Conservation (phyloP, 2,888 invertebrate species). For the Heliconius cydno region DNA sequence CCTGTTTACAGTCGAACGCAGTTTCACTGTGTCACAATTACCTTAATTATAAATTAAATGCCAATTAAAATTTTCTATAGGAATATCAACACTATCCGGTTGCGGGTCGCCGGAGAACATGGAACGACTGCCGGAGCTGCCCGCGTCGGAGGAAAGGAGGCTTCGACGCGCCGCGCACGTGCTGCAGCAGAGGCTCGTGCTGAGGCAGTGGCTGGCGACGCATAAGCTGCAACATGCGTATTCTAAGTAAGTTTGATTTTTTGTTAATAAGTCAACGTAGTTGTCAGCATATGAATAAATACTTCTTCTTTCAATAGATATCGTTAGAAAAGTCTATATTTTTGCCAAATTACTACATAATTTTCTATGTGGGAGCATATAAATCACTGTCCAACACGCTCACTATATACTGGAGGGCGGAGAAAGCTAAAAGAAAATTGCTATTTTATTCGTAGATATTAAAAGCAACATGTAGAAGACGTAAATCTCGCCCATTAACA, state of each 20-base stretch:
- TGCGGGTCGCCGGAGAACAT: conserved; percentile 90
- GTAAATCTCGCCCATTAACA: conserved; percentile 33
- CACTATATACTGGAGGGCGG: background rate
- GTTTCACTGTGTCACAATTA: background rate
- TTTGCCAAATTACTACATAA: background rate
- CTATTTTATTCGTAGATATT: conserved; percentile 6
- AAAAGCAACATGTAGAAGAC: background rate
- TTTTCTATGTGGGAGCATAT: too few species aligned
- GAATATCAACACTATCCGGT: conserved; percentile 92
- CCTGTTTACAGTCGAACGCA: background rate
- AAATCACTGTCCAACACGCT: background rate
- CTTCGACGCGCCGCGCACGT: conserved; percentile 91
- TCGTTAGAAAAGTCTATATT: background rate
- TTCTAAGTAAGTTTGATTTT: conserved; percentile 81
- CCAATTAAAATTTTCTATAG: conserved; percentile 69
- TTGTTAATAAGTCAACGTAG: too few species aligned
- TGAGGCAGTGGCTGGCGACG: conserved; percentile 92
- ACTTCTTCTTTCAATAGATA: too few species aligned
- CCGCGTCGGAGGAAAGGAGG: conserved; percentile 92
- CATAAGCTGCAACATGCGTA: conserved; percentile 89
- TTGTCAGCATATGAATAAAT: too few species aligned
- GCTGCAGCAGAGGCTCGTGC: conserved; percentile 91
- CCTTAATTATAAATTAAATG: background rate
- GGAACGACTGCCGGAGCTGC: conserved; percentile 89
- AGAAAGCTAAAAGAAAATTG: background rate